Base-by-base conservation (phyloP, 2,888 invertebrate species). In the Cetonia aurata region DNA sequence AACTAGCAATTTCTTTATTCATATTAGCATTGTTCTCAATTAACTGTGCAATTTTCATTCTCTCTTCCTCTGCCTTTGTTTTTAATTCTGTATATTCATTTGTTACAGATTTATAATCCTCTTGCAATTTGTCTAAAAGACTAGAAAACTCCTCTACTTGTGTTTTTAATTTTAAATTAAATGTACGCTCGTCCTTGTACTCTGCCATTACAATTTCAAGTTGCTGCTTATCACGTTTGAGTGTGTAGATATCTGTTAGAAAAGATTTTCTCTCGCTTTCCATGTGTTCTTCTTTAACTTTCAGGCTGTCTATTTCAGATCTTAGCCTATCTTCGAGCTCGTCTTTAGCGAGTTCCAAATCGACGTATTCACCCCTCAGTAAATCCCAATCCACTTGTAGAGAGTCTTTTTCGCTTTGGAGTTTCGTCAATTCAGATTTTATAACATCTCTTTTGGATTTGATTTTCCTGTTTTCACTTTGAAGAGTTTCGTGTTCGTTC, bases 311-410 rank as follows among this genome's bases (percentile, higher is more conserved):
- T 37, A 62, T 6, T 33, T 33, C 33, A 4, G 48, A 17, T 17
- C 25, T 62, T 33, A 62, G n/a, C 10, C 31, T 56, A 10, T 17
- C 12, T 56, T 67, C 67, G 17, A 67, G n/a, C 6, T 67, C 67
- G 25, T 44, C 33, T 37, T 67, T 67, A 17, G 37, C 15, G 8
- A 37, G 17, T 67, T 56, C 17, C 44, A 67, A 67, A 17, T 56
- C 33, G 44, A 17, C 44, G 13, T 31, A 41, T 46, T 56, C 17
- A 31, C 12, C 33, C 17, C 46, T 67, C 6, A 67, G 56, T 10
- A 67, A 37, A 15, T 67, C 12, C 31, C 31, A 56, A 17, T 67
- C 67, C 8, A 33, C 25, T 67, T 42, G 10, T 6, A 67, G 31
- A 17, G 56, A 41, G 6, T 46, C 37, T 12, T 48, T 67, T 31